Evolutionary conservation across 2,113 vertebrate genomes (phyloP).

Genomic region (Puma concolor): DNA sequence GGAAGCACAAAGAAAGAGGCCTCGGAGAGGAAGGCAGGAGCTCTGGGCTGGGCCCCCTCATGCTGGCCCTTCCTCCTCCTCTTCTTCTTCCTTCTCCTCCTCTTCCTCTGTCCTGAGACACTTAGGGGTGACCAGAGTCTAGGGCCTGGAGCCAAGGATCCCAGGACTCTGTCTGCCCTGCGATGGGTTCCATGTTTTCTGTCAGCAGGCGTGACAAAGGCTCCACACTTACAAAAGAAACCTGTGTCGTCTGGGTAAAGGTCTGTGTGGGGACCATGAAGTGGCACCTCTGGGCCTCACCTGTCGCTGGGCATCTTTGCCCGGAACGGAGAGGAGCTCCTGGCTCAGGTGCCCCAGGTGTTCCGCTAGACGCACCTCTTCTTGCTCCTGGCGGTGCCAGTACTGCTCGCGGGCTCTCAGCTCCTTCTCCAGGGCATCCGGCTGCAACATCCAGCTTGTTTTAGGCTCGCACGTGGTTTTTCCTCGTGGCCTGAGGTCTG

Average conservation of each 20-base stretch:
- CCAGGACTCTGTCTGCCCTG: not conserved
- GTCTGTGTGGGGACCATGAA: not conserved
- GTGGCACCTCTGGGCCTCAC: constrained; percentile 55
- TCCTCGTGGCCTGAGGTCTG: not conserved
- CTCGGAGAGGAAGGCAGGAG: not conserved
- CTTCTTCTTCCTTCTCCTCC: accelerated
- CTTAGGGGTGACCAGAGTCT: not conserved
- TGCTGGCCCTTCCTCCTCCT: no score
- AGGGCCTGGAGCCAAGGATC: not conserved
- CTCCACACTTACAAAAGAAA: not conserved
- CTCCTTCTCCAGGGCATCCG: constrained; percentile 88
- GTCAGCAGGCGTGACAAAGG: not conserved
- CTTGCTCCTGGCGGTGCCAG: constrained; percentile 87
- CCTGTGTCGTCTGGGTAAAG: not conserved
- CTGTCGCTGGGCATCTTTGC: constrained; percentile 71
- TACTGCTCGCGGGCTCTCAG: constrained; percentile 82
- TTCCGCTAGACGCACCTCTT: constrained; percentile 86
- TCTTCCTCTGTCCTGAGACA: not conserved
- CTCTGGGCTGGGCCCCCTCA: not conserved
- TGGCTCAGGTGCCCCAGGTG: constrained; percentile 84
- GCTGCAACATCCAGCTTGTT: constrained; percentile 78
- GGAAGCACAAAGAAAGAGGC: not conserved
- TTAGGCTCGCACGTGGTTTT: not conserved
- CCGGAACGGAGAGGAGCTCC: constrained; percentile 70
- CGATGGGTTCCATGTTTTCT: not conserved